Base-by-base conservation (phyloP, 2,113 vertebrate genomes). In the Xerus inauris region DNA sequence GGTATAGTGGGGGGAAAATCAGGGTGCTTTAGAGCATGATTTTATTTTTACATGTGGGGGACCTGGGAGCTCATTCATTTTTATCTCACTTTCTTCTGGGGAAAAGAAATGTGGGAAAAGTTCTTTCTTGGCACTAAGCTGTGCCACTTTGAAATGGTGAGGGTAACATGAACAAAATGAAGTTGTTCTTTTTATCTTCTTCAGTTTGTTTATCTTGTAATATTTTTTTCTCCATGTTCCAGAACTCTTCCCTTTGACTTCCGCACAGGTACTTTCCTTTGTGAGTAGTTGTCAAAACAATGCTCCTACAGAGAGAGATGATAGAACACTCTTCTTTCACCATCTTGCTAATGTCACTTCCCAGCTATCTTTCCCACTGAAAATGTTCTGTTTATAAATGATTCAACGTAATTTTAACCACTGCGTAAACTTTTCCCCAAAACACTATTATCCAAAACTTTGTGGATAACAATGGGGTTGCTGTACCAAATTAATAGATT, bases 401-500 rank as follows among this genome's bases (percentile, higher is more conserved):
- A 73, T n/a, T 64, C 5, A 13, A 49, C 28, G 3, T 3, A 35
- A 11, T 54, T 95, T 96, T 76, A 76, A 84, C 19, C 35, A 81
- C 30, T 76, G 3, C 65, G 49, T 72, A 86, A 89, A 94, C 38
- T 94, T 97, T 65, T 28, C 11, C 54, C 69, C 45, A 86, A 54
- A 93, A 94, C 96, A 82, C 83, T 73, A 90, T 90, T 87, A 92
- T 73, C 30, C 38, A 24, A 94, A 90, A 96, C 35, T 95, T 94
- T 79, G n/a, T 94, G 59, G 93, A 45, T 69, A 94, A 81, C 20
- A 83, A 69, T 81, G 28, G 71, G 3, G 80, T 75, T 49, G 30
- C 72, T 51, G 9, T 22, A 72, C 20, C 54, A 97, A 94, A 85
- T 93, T 96, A 95, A 90, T 79, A 95, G 77, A 86, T 89, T 96